Percentiles rank a stretch among this genome's conserved stretches.
phyloP scores from a whole-genome alignment of 2,797 vertebrate species.

The Trachurus trachurus region DNA sequence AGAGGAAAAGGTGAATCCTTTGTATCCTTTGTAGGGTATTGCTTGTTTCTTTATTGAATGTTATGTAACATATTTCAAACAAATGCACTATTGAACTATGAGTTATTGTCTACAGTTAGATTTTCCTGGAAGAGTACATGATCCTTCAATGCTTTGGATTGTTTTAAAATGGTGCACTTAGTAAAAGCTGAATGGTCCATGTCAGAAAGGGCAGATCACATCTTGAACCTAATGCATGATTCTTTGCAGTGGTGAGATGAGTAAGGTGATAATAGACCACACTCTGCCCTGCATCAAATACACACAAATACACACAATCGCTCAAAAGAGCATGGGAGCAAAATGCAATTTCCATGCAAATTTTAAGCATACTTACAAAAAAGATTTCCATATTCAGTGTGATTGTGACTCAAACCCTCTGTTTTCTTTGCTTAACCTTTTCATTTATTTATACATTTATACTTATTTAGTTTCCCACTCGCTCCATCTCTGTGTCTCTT shows the following conservation, averaged over 20 bases:
- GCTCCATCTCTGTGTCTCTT: constrained; percentile 42
- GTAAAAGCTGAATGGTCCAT: constrained; percentile 43
- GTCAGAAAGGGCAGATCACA: constrained; percentile 43
- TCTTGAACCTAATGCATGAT: constrained; percentile 40
- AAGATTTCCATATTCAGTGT: constrained; percentile 75
- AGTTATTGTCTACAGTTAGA: background rate
- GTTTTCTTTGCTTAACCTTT: constrained; percentile 77
- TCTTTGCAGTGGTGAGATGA: constrained; percentile 74
- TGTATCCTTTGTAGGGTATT: background rate
- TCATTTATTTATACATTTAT: constrained; percentile 78
- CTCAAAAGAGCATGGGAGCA: constrained; percentile 63
- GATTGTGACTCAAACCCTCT: constrained; percentile 67
- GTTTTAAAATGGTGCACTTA: constrained; percentile 18
- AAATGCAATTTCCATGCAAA: constrained; percentile 88
- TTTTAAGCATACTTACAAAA: constrained; percentile 72
- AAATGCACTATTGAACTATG: background rate
- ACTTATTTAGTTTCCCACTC: constrained; percentile 33
- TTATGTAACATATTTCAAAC: background rate
- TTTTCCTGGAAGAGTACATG: constrained; percentile 6
- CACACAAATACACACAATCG: constrained; percentile 38
- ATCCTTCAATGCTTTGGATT: background rate
- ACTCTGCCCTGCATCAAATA: constrained; percentile 20
- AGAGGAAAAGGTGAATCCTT: background rate
- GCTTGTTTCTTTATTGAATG: constrained; percentile 1
- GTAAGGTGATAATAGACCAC: constrained; percentile 80